Evolutionary conservation across 2,888 invertebrate genomes (phyloP).

Genomic region (Plagodis pulveraria): DNA sequence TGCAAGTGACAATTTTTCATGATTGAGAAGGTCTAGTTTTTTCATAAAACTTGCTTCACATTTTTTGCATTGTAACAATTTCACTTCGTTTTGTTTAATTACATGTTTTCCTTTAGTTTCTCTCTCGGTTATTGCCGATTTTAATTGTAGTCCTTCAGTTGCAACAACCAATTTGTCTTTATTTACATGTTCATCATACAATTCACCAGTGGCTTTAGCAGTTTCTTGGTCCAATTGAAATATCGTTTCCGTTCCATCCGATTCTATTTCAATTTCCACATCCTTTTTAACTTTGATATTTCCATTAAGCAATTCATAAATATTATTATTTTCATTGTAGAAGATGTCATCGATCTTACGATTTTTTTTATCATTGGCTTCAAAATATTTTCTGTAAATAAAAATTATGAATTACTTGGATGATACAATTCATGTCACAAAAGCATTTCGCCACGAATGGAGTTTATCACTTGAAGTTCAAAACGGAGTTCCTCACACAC

Average conservation of each 20-base stretch:
- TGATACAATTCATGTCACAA: no score
- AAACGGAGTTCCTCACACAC: no score
- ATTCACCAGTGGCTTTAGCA: not conserved
- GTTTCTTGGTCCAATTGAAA: no score
- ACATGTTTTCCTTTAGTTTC: not conserved
- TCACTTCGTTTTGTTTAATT: not conserved
- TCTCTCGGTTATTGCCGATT: not conserved
- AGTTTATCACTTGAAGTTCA: no score
- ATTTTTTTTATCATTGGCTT: no score
- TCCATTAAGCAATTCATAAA: not conserved
- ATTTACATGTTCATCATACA: not conserved
- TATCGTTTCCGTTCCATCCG: not conserved
- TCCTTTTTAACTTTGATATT: not conserved
- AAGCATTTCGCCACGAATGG: no score
- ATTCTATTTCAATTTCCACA: not conserved
- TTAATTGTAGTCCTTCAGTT: not conserved
- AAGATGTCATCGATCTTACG: no score
- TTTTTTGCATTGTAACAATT: not conserved
- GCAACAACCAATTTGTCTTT: conserved; percentile 1
- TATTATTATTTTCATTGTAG: not conserved
- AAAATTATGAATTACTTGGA: no score
- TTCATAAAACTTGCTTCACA: not conserved
- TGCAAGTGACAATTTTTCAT: conserved; percentile 24
- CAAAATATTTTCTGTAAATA: no score
- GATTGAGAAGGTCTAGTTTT: conserved; percentile 20